Percentiles rank a stretch among this genome's conserved stretches.
Conservation (phyloP, 1,140 invertebrate species). For the Pogonomyrmex barbatus region DNA sequence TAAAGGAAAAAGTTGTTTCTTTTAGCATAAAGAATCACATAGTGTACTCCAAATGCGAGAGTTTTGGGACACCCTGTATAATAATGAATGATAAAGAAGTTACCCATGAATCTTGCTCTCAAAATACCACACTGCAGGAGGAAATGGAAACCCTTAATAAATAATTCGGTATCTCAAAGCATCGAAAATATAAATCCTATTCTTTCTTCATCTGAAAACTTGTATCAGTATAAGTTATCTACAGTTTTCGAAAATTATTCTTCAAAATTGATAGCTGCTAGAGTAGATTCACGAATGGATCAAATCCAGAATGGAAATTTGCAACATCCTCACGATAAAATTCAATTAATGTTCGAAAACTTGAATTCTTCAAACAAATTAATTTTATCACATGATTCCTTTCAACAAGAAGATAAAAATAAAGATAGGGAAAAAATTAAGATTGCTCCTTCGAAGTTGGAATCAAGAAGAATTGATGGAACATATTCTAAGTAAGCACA, state of each 20-base stretch:
- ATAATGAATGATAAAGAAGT: neutral
- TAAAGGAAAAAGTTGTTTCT: too few relatives aligned
- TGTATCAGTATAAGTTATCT: neutral
- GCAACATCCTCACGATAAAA: neutral
- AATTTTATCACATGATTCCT: neutral
- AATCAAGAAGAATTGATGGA: constrained; percentile 19
- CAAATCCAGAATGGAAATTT: neutral
- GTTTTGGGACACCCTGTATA: too few relatives aligned
- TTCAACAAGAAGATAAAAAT: constrained; percentile 3
- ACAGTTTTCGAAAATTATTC: constrained; percentile 14
- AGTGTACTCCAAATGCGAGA: too few relatives aligned
- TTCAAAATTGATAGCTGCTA: neutral
- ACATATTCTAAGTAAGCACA: constrained; percentile 13
- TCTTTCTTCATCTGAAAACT: neutral
- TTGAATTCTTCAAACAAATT: neutral
- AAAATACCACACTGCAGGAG: neutral
- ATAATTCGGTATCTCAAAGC: neutral
- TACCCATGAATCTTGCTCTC: neutral
- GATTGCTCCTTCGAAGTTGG: constrained; percentile 27
- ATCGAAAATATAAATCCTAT: constrained; percentile 1
- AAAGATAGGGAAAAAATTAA: constrained; percentile 6
- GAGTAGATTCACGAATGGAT: constrained; percentile 12
- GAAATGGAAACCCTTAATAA: neutral
- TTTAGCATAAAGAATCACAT: too few relatives aligned
- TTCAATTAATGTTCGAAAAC: neutral